Conservation (phyloP, 2,797 vertebrate species). For the Myiotriccus ornatus region DNA sequence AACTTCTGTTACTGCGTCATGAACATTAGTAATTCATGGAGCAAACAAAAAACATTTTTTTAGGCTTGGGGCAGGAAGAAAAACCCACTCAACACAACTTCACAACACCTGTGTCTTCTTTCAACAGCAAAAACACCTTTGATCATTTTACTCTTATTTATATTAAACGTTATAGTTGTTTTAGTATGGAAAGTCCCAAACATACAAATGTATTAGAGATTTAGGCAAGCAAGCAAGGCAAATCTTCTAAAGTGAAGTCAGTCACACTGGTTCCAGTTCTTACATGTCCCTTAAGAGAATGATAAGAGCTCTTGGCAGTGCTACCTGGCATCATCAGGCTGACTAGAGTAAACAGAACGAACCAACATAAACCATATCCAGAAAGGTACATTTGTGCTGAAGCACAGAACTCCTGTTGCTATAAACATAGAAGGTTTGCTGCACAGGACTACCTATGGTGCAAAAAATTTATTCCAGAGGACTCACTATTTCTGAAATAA, state of each 20-base stretch:
- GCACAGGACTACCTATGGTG: background rate
- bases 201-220: background rate
- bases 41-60: background rate
- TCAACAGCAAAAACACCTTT: background rate
- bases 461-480: background rate
- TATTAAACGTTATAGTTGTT: background rate
- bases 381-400: background rate
- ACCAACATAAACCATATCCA: background rate
- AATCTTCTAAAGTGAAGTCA: background rate
- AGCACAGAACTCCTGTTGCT: background rate
- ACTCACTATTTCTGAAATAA: background rate
- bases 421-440: background rate
- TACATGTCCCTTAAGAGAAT: background rate
- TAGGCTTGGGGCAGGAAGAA: background rate
- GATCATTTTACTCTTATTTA: background rate
- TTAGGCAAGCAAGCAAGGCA: background rate
- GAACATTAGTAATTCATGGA: background rate
- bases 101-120: background rate
- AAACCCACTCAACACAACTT: background rate
- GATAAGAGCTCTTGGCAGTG: background rate
- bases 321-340: background rate
- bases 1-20: background rate
- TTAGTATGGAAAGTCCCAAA: background rate
- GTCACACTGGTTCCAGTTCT: background rate
- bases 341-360: background rate